These are phyloP conservation scores for Anguilla megastoma DNA, from an alignment of 2,797 vertebrate genomes.

Conservation along the genomic window DNA sequence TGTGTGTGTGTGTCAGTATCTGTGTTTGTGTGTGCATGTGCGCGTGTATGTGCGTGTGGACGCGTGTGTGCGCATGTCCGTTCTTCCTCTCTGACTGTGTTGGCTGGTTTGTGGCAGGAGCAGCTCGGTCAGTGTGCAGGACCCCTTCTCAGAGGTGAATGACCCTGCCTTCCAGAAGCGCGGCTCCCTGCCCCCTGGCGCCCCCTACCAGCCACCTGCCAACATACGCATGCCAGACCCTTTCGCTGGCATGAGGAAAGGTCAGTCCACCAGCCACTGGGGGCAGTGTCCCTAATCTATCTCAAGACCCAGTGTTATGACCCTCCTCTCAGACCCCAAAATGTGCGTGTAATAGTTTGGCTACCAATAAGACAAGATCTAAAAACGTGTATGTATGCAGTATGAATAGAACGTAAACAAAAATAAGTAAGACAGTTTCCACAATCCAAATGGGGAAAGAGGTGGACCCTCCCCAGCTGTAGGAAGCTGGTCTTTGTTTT, in stretches of 20 bases:
- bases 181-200: constrained; percentile 83
- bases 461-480: not conserved
- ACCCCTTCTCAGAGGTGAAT: constrained; percentile 93
- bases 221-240: constrained; percentile 91
- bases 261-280: constrained; percentile 66
- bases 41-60: constrained; percentile 1
- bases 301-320: not conserved
- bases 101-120: constrained; percentile 68
- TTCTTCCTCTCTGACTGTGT: constrained; percentile 5
- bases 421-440: not conserved
- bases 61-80: no score
- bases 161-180: constrained; percentile 93
- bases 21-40: not conserved
- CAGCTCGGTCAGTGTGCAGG: constrained; percentile 88
- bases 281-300: constrained; percentile 28
- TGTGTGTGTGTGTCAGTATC: not conserved
- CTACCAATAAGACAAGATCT: not conserved
- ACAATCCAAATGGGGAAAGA: no score
- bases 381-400: not conserved
- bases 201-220: constrained; percentile 87
- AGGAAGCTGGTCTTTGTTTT: not conserved
- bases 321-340: not conserved
- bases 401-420: not conserved
- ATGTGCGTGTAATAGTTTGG: not conserved
- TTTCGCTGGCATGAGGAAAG: constrained; percentile 96